Conservation (phyloP, 2,888 invertebrate species). For the Volucella inanis region DNA sequence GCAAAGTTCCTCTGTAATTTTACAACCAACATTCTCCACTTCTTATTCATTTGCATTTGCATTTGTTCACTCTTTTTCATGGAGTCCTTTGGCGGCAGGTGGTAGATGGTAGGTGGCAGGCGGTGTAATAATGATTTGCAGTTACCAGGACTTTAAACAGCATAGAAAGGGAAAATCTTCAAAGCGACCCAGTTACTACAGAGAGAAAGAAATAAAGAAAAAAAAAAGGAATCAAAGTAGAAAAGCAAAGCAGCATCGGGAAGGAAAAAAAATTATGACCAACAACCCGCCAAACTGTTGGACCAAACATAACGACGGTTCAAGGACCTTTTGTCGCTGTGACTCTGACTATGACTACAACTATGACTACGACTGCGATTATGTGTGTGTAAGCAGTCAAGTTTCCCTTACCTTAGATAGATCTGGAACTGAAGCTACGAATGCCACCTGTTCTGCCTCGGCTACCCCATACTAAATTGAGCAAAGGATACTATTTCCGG, state of each 20-base stretch:
- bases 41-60: constrained; percentile 25
- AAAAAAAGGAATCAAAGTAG: constrained; percentile 47
- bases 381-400: constrained; percentile 53
- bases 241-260: constrained; percentile 11
- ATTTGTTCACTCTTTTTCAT: constrained; percentile 6
- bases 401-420: not conserved
- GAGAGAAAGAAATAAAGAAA: constrained; percentile 15
- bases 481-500: constrained; percentile 61
- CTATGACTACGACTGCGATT: too few relatives aligned
- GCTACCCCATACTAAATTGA: constrained; percentile 47
- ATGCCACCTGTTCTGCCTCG: constrained; percentile 54
- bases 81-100: constrained; percentile 15
- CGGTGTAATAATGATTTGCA: constrained; percentile 58
- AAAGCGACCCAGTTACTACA: constrained; percentile 67
- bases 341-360: not conserved
- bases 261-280: constrained; percentile 49
- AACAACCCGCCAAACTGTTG: constrained; percentile 61
- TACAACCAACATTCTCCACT: constrained; percentile 13
- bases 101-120: not conserved
- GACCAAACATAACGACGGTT: constrained; percentile 44
- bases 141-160: constrained; percentile 67
- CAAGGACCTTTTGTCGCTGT: constrained; percentile 24
- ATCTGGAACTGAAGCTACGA: constrained; percentile 10
- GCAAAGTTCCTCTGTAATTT: constrained; percentile 47
- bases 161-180: constrained; percentile 73